Evolutionary conservation across 2,113 vertebrate genomes (phyloP), one percentile per base, ranked within the genome.

Genomic region (Cavia aperea): DNA sequence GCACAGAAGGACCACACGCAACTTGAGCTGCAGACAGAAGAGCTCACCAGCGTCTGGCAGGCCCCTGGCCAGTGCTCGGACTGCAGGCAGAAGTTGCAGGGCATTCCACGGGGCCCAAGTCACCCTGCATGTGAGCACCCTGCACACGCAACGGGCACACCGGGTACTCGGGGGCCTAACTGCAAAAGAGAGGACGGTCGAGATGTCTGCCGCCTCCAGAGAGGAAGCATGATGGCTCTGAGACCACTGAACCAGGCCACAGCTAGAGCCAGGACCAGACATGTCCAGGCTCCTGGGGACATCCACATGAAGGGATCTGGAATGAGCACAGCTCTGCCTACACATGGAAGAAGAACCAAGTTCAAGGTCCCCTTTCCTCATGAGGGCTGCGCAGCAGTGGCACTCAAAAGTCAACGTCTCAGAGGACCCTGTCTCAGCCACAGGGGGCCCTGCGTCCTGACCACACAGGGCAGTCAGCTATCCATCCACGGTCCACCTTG

Each of bases 161-260:
- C 5, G 0, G 60, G 29, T 10, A 94, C 56, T 5, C n/a, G 62
- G 7, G 46, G 29, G 39, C 11, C 36, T 36, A 23, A 68, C 24
- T 0, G 7, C n/a, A 7, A 33, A 51, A n/a, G 43, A 5, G 18
- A 54, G 0, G 12, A 36, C 26, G 12, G 24, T 4, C n/a, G 8
- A 31, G 63, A 1, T 1, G 0, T 2, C 58, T 1, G 0, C 1
- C 58, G 7, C 12, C 62, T 16, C 31, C 2, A 26, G 29, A 24
- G 5, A 36, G 68, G 11, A 66, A 78, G 51, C 43, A 13, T 70
- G 15, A 3, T 2, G 2, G 46, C 73, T 26, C 12, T 24, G 24
- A 68, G 13, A n/a, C 5, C 43, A n/a, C 51, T 18, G 49, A 56
- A 31, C 31, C 46, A 62, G 19, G 58, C 51, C 65, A 18, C 2